Evolutionary conservation across 2,113 vertebrate species (phyloP).

Genomic region (Choloepus hoffmanni): DNA sequence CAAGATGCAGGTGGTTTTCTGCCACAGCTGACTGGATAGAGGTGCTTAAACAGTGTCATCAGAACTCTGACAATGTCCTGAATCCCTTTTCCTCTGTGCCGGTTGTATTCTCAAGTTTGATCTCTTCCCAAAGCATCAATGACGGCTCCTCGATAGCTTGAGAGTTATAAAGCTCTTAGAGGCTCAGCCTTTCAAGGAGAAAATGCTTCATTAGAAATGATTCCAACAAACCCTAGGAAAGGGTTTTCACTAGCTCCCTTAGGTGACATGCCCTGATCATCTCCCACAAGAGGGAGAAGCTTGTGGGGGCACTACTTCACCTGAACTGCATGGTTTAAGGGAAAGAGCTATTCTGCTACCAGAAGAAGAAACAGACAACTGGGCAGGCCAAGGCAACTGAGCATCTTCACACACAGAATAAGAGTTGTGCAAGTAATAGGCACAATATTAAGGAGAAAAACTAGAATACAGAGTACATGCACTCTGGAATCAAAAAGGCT

Average conservation of each 20-base stretch:
- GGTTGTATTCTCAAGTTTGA: not conserved
- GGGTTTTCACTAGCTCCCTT: not conserved
- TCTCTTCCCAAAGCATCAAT: not conserved
- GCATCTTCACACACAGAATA: not conserved
- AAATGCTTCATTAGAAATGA: not conserved
- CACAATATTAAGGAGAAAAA: not conserved
- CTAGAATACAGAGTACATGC: not conserved
- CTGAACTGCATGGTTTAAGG: not conserved
- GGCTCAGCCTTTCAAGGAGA: not conserved
- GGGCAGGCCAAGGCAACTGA: not conserved
- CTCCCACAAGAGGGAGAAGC: not conserved
- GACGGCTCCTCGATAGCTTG: not conserved
- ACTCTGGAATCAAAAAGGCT: not conserved
- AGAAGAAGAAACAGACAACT: not conserved
- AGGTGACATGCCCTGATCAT: not conserved
- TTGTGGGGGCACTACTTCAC: not conserved
- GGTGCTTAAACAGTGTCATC: not conserved
- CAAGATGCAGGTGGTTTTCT: not conserved
- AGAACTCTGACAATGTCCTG: not conserved
- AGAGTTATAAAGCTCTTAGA: not conserved
- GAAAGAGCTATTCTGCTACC: not conserved
- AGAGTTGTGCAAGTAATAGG: not conserved
- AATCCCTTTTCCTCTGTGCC: not conserved
- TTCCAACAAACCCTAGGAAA: not conserved
- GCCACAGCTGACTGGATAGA: not conserved